Evolutionary conservation across 2,113 vertebrate genomes (phyloP).

Genomic region (Echinops telfairi): DNA sequence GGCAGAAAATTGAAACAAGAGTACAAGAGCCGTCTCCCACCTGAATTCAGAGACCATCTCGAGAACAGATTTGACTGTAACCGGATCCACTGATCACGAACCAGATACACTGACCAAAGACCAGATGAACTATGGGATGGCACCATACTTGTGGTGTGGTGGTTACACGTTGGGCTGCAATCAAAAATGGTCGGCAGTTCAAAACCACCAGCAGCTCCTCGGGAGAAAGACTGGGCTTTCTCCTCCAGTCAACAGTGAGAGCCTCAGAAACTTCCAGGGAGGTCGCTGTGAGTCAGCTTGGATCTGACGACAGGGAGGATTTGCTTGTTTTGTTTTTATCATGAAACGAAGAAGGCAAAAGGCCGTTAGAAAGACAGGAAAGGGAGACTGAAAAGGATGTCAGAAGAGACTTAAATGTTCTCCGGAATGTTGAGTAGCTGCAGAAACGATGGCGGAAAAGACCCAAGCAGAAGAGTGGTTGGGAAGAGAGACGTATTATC

Average conservation of each 20-base stretch:
- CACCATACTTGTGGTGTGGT: too few relatives aligned
- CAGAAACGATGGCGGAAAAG: neutral
- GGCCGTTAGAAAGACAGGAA: neutral
- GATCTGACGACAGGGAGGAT: neutral
- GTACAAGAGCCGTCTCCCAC: neutral
- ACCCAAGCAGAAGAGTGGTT: neutral
- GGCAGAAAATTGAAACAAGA: neutral
- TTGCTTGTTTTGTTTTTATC: neutral
- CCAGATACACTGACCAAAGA: neutral
- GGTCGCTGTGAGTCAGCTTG: neutral
- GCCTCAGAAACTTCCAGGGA: too few relatives aligned
- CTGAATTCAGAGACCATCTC: neutral
- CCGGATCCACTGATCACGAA: neutral
- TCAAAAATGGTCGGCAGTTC: too few relatives aligned
- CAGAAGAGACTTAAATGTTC: neutral
- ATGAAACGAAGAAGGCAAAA: neutral
- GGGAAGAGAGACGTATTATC: neutral
- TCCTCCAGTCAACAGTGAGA: too few relatives aligned
- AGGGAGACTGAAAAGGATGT: neutral
- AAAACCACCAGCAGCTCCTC: too few relatives aligned
- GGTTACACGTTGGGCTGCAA: too few relatives aligned
- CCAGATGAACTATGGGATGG: neutral
- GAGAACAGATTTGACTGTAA: neutral
- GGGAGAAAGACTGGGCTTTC: too few relatives aligned
- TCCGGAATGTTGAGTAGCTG: neutral